phyloP scores from a whole-genome alignment of 2,888 invertebrate genomes.

The Eudemis profundana region DNA sequence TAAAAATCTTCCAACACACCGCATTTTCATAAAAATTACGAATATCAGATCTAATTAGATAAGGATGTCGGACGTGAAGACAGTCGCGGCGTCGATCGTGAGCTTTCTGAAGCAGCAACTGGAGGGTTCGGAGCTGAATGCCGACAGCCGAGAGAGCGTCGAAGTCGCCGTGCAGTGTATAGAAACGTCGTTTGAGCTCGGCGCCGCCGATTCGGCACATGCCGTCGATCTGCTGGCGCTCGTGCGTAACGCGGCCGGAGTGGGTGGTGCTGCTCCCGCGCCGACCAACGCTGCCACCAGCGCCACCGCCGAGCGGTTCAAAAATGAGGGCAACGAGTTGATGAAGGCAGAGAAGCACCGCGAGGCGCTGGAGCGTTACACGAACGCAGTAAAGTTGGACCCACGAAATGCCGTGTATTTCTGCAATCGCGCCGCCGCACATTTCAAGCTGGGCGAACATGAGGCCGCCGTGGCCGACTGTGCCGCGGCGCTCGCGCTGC shows the following conservation, averaged over 20 bases:
- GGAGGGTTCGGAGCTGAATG: conserved; percentile 75
- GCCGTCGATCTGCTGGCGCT: conserved; percentile 70
- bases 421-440: conserved; percentile 98
- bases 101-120: conserved; percentile 85
- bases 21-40: conserved; percentile 24
- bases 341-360: conserved; percentile 93
- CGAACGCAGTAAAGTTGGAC: conserved; percentile 95
- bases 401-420: conserved; percentile 96
- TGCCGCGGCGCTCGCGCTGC: conserved; percentile 93
- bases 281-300: conserved; percentile 86
- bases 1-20: conserved; percentile 48
- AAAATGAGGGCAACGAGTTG: conserved; percentile 94
- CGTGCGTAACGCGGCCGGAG: conserved; percentile 52
- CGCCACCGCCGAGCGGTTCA: conserved; percentile 92
- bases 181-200: conserved; percentile 94
- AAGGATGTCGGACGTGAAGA: conserved; percentile 75
- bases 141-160: conserved; percentile 88
- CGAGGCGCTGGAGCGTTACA: conserved; percentile 94
- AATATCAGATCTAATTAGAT: conserved; percentile 23
- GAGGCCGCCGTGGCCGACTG: conserved; percentile 95
- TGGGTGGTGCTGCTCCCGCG: conserved; percentile 48
- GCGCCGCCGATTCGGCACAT: conserved; percentile 72
- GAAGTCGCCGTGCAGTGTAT: conserved; percentile 98
- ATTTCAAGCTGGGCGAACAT: conserved; percentile 94
- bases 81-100: conserved; percentile 84